Conservation (phyloP, 2,113 vertebrate species). For the Myrmophylax atrothorax region DNA sequence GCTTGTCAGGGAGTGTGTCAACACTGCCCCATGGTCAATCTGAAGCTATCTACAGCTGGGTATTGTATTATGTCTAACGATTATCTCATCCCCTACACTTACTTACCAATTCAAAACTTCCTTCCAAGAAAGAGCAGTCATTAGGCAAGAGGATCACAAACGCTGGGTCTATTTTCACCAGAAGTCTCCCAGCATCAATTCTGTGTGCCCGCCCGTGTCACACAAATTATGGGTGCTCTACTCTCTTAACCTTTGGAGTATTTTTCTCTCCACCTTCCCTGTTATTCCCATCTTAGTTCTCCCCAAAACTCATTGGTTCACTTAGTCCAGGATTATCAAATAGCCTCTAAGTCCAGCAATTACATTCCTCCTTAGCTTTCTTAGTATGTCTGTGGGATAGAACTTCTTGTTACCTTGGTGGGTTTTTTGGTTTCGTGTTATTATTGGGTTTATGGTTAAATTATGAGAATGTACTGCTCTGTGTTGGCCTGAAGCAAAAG, state of each 20-base stretch:
- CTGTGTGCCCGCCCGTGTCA: neutral
- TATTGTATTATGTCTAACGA: neutral
- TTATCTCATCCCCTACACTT: neutral
- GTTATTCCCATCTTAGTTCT: neutral
- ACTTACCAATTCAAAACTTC: neutral
- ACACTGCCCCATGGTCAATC: neutral
- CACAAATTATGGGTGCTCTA: neutral
- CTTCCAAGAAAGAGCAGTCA: neutral
- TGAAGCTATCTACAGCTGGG: neutral
- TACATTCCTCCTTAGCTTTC: neutral
- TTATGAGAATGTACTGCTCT: neutral
- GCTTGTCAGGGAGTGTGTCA: neutral
- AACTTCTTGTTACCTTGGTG: neutral
- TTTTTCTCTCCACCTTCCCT: neutral
- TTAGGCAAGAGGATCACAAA: neutral
- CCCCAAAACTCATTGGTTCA: neutral
- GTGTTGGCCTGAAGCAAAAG: neutral
- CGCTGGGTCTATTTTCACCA: neutral
- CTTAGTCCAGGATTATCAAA: neutral
- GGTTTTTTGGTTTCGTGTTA: neutral
- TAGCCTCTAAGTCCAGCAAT: neutral
- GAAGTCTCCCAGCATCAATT: neutral
- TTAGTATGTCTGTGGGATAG: neutral
- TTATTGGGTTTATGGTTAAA: neutral
- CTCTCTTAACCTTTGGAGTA: neutral